These are phyloP conservation scores for Drosophila jambulina DNA, from an alignment of 1,140 invertebrate species.

Conservation along the genomic window DNA sequence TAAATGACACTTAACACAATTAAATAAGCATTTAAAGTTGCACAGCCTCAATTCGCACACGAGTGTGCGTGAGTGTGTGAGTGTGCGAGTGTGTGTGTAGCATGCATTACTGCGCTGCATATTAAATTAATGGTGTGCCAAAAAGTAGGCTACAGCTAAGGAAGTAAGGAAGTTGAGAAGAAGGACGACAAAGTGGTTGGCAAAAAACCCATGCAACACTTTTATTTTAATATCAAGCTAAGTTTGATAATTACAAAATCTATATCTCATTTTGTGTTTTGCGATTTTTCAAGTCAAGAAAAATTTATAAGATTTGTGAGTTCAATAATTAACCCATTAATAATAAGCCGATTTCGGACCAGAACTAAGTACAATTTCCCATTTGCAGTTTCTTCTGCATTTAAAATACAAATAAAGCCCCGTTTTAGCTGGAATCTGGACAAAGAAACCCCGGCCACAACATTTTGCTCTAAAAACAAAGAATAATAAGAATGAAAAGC, in stretches of 20 bases:
- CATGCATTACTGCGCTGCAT: constrained; percentile 55
- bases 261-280: too few relatives aligned
- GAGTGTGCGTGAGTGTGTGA: background rate
- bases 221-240: too few relatives aligned
- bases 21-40: constrained; percentile 83
- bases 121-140: constrained; percentile 74
- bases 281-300: too few relatives aligned
- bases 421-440: background rate
- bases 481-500: background rate
- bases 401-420: constrained; percentile 28
- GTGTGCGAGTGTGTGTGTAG: constrained; percentile 1
- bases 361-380: background rate
- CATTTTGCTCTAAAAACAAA: constrained; percentile 27
- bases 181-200: background rate
- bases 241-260: too few relatives aligned
- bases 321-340: too few relatives aligned
- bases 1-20: constrained; percentile 83
- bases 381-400: background rate
- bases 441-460: background rate
- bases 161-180: constrained; percentile 8
- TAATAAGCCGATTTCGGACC: background rate
- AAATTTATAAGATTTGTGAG: too few relatives aligned
- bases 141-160: constrained; percentile 66
- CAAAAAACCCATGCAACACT: too few relatives aligned
- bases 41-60: constrained; percentile 21